Conservation (phyloP, 2,113 vertebrate species). For the Trichomycterus rosablanca region DNA sequence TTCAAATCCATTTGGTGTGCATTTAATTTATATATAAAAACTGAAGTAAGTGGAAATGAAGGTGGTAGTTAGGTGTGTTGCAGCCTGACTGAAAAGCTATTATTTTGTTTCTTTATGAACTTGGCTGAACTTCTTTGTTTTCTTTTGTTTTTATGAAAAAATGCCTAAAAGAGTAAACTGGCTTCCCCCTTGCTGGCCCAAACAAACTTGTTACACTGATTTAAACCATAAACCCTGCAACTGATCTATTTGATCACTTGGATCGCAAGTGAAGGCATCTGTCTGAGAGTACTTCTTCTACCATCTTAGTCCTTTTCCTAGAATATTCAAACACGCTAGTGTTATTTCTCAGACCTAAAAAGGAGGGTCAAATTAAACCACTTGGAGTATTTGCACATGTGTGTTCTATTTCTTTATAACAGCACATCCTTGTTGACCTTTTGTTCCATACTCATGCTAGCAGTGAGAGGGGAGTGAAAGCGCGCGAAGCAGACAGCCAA, state of each 20-base stretch:
- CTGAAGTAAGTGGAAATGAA: no score
- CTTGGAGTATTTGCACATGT: constrained; percentile 1
- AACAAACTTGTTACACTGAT: no score
- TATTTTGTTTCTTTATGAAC: no score
- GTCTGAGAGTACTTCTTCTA: background rate
- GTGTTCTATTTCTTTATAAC: constrained; percentile 3
- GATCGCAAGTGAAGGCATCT: background rate
- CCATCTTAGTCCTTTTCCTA: background rate
- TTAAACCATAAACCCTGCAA: background rate
- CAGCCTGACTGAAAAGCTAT: no score
- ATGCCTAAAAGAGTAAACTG: no score
- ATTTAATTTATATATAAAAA: no score
- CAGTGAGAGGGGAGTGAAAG: constrained; percentile 49
- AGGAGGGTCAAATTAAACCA: background rate
- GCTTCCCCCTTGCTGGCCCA: no score
- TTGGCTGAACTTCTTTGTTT: no score
- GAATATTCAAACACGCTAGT: background rate
- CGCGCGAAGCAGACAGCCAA: constrained; percentile 61
- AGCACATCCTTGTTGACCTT: constrained; percentile 54
- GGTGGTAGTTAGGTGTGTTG: no score
- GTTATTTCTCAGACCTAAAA: constrained; percentile 5
- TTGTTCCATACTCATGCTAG: constrained; percentile 48
- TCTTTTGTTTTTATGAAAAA: no score
- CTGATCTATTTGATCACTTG: background rate
- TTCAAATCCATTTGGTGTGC: no score